Evolutionary conservation across 2,113 vertebrate species (phyloP), one percentile per base, ranked within the genome.

Genomic region (Axis porcinus): DNA sequence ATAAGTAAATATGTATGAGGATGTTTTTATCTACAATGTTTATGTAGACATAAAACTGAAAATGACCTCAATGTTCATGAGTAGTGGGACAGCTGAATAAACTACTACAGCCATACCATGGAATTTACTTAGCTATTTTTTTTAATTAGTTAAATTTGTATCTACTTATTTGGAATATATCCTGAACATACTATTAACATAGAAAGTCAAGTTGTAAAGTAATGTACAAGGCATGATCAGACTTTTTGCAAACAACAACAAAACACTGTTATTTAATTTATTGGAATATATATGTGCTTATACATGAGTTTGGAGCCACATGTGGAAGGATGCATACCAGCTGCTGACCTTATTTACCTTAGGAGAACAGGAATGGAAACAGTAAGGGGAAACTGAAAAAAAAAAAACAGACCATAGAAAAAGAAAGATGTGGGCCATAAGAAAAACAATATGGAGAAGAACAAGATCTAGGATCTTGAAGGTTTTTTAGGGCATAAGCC

Each of bases 271-370:
- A 50, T 79, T 55, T 94, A 40, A 89, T 86, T 36, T 86, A n/a
- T 52, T 43, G n/a, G 30, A 58, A n/a, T 50, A 43, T 60, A 16
- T 33, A 52, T 27, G 13, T 74, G 40, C 6, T 16, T n/a, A 21
- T 82, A 21, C 19, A 89, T 13, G n/a, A 96, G 25, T 81, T 40
- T 90, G 28, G 47, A 96, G 55, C 93, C 36, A 78, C 13, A n/a
- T 0, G 36, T 30, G 11, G 45, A 94, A 92, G 52, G 50, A 50
- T n/a, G 36, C 4, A 10, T 2, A 81, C 21, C n/a, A 89, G 55
- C 60, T 81, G 52, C 14, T 60, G 47, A 86, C 11, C 2, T 1
- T 52, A 40, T 8, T 58, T 36, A 47, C 43, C 60, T 83, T 2
- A 21, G 33, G 36, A 62, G 67, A 13, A 58, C n/a, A 81, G 14